Percentiles rank a stretch among this genome's conserved stretches.
Conservation (phyloP, 2,113 vertebrate species). For the Microtus oregoni region DNA sequence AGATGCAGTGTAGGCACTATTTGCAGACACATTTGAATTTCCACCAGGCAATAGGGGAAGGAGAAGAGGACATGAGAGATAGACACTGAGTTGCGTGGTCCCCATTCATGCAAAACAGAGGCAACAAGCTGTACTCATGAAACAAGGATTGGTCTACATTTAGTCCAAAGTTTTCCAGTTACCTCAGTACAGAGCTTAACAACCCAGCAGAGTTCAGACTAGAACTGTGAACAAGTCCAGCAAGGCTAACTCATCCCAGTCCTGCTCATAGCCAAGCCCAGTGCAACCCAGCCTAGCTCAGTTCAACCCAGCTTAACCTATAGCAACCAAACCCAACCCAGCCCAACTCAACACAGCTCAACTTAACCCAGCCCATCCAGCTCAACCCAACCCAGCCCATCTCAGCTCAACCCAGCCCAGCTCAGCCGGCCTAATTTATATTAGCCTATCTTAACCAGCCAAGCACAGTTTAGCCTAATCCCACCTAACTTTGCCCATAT, state of each 20-base stretch:
- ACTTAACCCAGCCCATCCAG: not conserved
- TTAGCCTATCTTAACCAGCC: not conserved
- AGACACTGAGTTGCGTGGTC: too few species aligned
- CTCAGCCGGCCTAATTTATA: not conserved
- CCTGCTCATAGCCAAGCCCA: not conserved
- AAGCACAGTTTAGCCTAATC: fast-evolving
- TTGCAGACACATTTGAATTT: fast-evolving
- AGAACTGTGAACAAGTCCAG: not conserved
- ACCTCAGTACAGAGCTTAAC: not conserved
- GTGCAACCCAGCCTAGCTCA: not conserved
- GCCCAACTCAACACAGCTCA: not conserved
- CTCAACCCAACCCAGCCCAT: fast-evolving
- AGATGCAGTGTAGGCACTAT: not conserved
- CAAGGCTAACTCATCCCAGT: too few species aligned
- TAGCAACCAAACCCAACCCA: fast-evolving
- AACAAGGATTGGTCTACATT: not conserved
- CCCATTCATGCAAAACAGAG: not conserved
- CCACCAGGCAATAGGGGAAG: too few species aligned
- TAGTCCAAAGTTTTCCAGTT: not conserved
- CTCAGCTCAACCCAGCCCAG: not conserved
- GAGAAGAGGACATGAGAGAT: too few species aligned
- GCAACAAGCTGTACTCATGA: not conserved
- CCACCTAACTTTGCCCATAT: not conserved
- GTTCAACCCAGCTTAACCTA: not conserved
- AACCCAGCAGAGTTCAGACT: fast-evolving